Conservation (phyloP, 2,797 vertebrate species). For the Chrosomus eos region DNA sequence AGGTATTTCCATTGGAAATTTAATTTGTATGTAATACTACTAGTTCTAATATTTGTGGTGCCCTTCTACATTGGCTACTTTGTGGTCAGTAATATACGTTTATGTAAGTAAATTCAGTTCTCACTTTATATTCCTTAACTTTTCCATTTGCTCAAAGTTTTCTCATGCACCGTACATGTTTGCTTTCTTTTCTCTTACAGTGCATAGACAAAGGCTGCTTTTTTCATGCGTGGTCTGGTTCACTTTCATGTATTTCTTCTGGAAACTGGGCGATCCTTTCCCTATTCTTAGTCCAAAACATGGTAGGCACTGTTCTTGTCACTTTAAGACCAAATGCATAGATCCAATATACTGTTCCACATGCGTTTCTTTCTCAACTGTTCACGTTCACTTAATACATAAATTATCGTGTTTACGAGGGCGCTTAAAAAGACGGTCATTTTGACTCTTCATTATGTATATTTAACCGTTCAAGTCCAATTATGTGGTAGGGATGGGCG, state of each 20-base stretch:
- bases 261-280: slow-evolving; percentile 97
- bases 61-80: slow-evolving; percentile 99
- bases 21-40: slow-evolving; percentile 94
- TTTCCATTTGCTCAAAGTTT: not conserved
- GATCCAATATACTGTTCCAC: not conserved
- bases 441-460: too few species aligned
- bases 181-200: slow-evolving; percentile 69
- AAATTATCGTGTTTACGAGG: too few species aligned
- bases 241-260: slow-evolving; percentile 99
- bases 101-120: slow-evolving; percentile 82
- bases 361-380: not conserved
- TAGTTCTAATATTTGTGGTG: slow-evolving; percentile 96
- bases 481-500: too few species aligned
- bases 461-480: too few species aligned
- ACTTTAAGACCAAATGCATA: not conserved
- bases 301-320: slow-evolving; percentile 76
- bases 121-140: not conserved
- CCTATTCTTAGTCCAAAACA: slow-evolving; percentile 98
- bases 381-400: too few species aligned
- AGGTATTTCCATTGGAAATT: slow-evolving; percentile 99
- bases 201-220: slow-evolving; percentile 91
- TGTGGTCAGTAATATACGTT: slow-evolving; percentile 96
- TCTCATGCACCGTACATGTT: not conserved
- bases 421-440: too few species aligned
- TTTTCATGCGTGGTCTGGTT: slow-evolving; percentile 96